Percentiles rank a stretch among this genome's conserved stretches.
Evolutionary conservation across 2,888 invertebrate genomes (phyloP).

Genomic region (Vesta saturnalis): DNA sequence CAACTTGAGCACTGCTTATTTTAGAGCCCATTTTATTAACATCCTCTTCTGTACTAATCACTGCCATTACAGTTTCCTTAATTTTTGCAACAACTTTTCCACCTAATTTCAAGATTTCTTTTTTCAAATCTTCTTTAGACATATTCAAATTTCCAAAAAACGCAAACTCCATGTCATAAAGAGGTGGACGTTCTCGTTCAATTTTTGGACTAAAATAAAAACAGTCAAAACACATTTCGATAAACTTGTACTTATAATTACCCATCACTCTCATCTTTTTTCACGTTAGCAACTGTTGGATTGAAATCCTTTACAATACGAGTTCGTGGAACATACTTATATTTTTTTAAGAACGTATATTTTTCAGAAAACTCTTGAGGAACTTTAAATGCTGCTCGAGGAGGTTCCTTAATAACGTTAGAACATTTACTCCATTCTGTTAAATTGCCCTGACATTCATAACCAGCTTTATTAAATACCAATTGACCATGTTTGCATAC

Average conservation of each 20-base stretch:
- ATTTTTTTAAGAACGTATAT: conserved; percentile 68
- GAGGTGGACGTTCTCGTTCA: conserved; percentile 71
- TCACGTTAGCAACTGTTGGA: conserved; percentile 65
- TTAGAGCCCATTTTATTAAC: conserved; percentile 73
- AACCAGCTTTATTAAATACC: conserved; percentile 76
- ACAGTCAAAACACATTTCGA: neutral
- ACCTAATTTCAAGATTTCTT: conserved; percentile 77
- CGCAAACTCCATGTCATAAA: conserved; percentile 83
- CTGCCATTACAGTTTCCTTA: conserved; percentile 73
- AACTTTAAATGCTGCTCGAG: conserved; percentile 74
- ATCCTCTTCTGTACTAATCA: conserved; percentile 76
- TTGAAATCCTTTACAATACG: conserved; percentile 68
- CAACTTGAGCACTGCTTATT: conserved; percentile 72
- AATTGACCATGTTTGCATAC: conserved; percentile 83
- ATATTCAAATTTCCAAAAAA: conserved; percentile 68
- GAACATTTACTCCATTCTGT: conserved; percentile 93
- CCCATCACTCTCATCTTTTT: conserved; percentile 61
- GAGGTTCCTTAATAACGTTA: conserved; percentile 75
- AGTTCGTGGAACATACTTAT: conserved; percentile 68
- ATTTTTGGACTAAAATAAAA: conserved; percentile 69
- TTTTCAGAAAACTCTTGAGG: conserved; percentile 69
- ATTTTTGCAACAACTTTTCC: conserved; percentile 77
- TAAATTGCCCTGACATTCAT: conserved; percentile 78
- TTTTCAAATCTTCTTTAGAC: conserved; percentile 73
- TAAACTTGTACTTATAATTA: conserved; percentile 22